These are phyloP conservation scores for Leptopilina myrica DNA, from an alignment of 2,888 invertebrate species.

Conservation along the genomic window DNA sequence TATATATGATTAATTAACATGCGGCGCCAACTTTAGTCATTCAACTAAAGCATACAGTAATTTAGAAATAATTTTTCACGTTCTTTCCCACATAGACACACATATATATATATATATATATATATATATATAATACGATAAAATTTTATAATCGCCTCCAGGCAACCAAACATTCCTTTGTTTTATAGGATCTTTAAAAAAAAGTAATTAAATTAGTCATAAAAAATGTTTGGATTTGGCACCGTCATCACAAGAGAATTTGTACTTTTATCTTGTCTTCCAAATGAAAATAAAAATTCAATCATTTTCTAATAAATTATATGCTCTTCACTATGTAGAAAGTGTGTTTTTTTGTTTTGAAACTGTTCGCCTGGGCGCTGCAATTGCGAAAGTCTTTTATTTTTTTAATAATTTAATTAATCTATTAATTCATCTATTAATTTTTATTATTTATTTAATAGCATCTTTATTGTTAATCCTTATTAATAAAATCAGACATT, in stretches of 20 bases:
- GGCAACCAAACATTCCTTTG: constrained; percentile 31
- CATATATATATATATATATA: no score
- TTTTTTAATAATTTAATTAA: no score
- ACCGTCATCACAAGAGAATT: constrained; percentile 10
- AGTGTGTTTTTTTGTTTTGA: no score
- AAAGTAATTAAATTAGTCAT: constrained; percentile 32
- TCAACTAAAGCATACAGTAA: constrained; percentile 26
- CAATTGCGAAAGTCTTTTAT: no score
- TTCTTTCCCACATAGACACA: constrained; percentile 5
- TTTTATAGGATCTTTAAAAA: constrained; percentile 32
- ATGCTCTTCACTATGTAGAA: no score
- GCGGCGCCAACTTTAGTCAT: constrained; percentile 31
- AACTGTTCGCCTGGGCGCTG: no score
- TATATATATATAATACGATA: neutral
- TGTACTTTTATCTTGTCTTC: neutral
- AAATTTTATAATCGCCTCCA: constrained; percentile 18
- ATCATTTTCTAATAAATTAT: neutral
- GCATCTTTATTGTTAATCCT: no score
- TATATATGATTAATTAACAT: constrained; percentile 39
- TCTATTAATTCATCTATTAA: no score
- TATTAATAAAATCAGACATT: no score
- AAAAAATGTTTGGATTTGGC: constrained; percentile 8
- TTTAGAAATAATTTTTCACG: constrained; percentile 32
- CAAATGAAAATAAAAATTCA: neutral
- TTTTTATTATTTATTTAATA: no score